Evolutionary conservation across 2,113 vertebrate genomes (phyloP), one percentile per base, ranked within the genome.

Genomic region (Aleadryas rufinucha): DNA sequence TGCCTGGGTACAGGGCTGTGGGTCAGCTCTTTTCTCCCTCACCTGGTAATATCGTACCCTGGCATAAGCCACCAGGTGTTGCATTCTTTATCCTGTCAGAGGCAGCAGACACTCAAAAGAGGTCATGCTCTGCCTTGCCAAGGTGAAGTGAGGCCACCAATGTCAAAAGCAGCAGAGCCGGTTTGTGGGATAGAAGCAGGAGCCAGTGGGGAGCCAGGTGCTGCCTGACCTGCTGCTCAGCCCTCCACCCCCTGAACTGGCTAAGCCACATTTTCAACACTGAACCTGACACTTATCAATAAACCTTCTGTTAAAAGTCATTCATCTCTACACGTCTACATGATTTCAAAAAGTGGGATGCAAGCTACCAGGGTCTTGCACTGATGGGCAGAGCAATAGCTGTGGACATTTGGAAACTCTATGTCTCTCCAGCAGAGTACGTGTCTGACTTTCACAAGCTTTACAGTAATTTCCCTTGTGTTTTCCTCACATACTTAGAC

Each of bases 141-240:
- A 68, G 53, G 47, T 64, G 16, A 92, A 68, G 41, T 20, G 18
- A 71, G 49, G 49, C 26, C 70, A 41, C 26, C 52, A 24, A 3
- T 13, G 30, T 14, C 4, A 4, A n/a, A 65, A 60, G 66, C 24
- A 21, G 33, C 37, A 69, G 54, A 63, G 42, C 57, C 39, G 47
- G 31, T 89, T 31, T 70, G 39, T 44, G 41, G 13, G 3, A 53
- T 31, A 35, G 45, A 64, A 52, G 42, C 1, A 0, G 9, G n/a
- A 84, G 35, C 15, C 27, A 52, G 12, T 0, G 0, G 39, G 35
- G 31, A 75, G 42, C 19, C 4, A 1, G 16, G 17, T 39, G 47
- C 69, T 68, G 60, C 26, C 31, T 1, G 3, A 41, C 35, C 24
- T 13, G 17, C 68, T 75, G 64, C 47, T 91, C 53, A 44, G 31